Base-by-base conservation (phyloP, 1,140 invertebrate species). In the Drosophila yakuba region DNA sequence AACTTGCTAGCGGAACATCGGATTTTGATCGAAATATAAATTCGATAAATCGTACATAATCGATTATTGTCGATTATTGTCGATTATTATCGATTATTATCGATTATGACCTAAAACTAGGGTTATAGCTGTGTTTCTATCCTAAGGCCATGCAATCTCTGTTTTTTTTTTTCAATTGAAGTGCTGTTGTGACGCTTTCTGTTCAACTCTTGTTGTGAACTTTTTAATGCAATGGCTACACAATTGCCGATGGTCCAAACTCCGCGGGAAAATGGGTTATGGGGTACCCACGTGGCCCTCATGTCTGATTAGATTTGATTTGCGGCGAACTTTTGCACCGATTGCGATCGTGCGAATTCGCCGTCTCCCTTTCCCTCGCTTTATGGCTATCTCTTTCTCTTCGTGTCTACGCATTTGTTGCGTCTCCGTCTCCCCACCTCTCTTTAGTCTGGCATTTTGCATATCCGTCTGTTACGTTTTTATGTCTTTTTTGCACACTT, bases 221-320 rank as follows among this genome's bases (percentile, higher is more conserved):
- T 39, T 60, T 60, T 32, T 8, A 20, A 45, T 15, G 32, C 15
- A 59, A 59, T 62, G 3, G 63, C 8, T 45, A 10, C 17, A 36
- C 45, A 62, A 52, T 52, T 47, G 63, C 10, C 14, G 6, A 25
- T 69, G 66, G 68, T 71, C 15, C 66, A 72, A 72, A 71, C 12
- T 75, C 47, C 73, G 57, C 28, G 41, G 15, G 28, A 41, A n/a
- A 28, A 48, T 48, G 48, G 47, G 48, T 39, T 44, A 10, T 51
- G 45, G 48, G 44, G 52, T 60, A 32, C 48, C 17, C 80, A 80
- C 80, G 80, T 85, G 72, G 57, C 60, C 36, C 12, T 28, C 35
- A 20, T 23, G 15, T 43, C 25, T 38, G 61, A 59, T 75, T 80
- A 62, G 57, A 83, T 83, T 66, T 57, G 62, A 28, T 6, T 35